Evolutionary conservation across 2,113 vertebrate genomes (phyloP), one percentile per base, ranked within the genome.

Genomic region (Lepus timidus): DNA sequence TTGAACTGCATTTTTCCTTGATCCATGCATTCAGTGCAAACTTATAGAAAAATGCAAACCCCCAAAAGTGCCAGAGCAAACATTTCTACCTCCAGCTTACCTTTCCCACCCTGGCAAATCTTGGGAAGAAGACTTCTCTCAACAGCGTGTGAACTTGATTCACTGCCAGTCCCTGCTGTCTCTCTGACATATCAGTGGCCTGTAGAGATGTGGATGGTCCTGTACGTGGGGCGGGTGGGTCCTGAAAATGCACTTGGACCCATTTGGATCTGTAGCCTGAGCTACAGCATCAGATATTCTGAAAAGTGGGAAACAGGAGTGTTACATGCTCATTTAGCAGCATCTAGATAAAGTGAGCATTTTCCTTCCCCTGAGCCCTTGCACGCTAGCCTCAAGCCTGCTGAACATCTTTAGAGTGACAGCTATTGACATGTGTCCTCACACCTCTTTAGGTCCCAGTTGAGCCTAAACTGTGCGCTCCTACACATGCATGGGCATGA

Each of bases 111-210:
- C 58, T 6, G 33, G 81, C 2, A 2, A 52, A 5, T 9, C 14
- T 55, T 7, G 1, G 44, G 70, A 61, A 76, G 22, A 13, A 73
- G 75, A 13, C 12, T 11, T 52, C n/a, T 17, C 23, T 55, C 78
- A 25, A 17, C 0, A 17, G 39, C 6, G 7, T 27, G n/a, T 7
- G 23, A 85, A 22, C 44, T 0, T 8, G 4, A n/a, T 4, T 33
- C 20, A 1, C 39, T 0, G 0, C 39, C 14, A 4, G 6, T n/a
- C 27, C 36, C 64, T 5, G 68, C 44, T 23, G 39, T 10, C 13
- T 29, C n/a, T 73, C 52, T 27, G 39, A 73, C 31, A n/a, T 27
- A 14, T 5, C 23, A 79, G 79, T 22, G 33, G n/a, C 23, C 12
- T 14, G 29, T 14, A 13, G 20, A 23, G 74, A 12, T 20, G 14